A percentile compares a stretch with the other conserved stretches of the same genome.
These are phyloP conservation scores for Brachyrhaphis roseni DNA, from an alignment of 2,797 vertebrate species.

Conservation along the genomic window DNA sequence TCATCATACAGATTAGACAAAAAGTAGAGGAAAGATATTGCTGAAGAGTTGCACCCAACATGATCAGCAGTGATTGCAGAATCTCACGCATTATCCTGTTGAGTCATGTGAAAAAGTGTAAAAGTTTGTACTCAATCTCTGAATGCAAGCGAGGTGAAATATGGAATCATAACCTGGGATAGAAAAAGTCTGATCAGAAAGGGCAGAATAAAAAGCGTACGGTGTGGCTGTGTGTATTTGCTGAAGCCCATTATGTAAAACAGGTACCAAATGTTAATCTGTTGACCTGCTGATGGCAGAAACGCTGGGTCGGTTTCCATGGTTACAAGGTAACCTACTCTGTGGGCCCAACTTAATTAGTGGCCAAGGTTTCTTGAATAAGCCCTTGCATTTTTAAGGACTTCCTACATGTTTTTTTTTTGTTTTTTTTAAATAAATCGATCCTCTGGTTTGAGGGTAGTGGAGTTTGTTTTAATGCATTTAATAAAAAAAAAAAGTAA, in stretches of 20 bases:
- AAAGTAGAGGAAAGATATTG: conserved; percentile 11
- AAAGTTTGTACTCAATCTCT: conserved; percentile 39
- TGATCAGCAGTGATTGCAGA: conserved; percentile 67
- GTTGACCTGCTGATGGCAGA: not conserved
- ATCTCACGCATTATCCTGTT: conserved; percentile 51
- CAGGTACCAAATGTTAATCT: not conserved
- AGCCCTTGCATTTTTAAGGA: not conserved
- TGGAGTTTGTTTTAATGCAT: not conserved
- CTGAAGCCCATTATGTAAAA: not conserved
- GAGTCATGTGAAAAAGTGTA: conserved; percentile 38
- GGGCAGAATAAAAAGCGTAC: not conserved
- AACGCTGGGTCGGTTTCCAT: not conserved
- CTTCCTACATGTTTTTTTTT: not conserved
- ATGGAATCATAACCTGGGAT: not conserved
- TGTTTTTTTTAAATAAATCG: not conserved
- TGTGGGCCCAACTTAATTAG: not conserved
- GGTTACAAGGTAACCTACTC: conserved; percentile 3
- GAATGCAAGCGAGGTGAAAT: not conserved
- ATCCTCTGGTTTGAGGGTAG: not conserved
- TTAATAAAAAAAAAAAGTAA: not conserved
- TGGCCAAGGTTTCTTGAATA: not conserved
- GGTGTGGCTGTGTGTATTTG: not conserved
- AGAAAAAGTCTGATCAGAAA: not conserved
- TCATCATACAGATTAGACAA: conserved; percentile 11
- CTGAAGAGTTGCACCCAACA: conserved; percentile 38